Conservation (phyloP, 1,140 invertebrate genomes). For the Drosophila setifemur region DNA sequence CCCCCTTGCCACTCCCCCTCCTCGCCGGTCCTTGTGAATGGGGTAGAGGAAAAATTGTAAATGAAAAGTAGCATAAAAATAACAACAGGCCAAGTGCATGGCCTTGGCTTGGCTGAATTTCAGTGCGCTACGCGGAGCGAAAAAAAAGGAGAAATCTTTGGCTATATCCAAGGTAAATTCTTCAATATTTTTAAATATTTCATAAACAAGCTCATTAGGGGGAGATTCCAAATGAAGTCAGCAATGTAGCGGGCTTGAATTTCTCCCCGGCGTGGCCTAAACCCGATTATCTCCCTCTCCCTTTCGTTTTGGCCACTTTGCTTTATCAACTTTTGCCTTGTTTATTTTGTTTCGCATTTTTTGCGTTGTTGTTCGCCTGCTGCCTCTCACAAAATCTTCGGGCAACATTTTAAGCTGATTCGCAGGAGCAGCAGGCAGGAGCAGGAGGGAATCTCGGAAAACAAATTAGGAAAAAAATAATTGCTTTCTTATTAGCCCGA, state of each 20-base stretch:
- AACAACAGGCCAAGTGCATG: slow-evolving; percentile 19
- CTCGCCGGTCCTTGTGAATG: too few relatives aligned
- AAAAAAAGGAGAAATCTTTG: not conserved
- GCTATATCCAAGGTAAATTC: too few relatives aligned
- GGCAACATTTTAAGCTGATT: slow-evolving; percentile 67
- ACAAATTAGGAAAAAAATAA: slow-evolving; percentile 70
- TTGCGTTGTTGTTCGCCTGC: slow-evolving; percentile 35
- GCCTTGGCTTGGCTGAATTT: slow-evolving; percentile 50
- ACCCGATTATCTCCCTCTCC: slow-evolving; percentile 16
- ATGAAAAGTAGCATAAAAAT: slow-evolving; percentile 52
- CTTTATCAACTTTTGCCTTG: slow-evolving; percentile 59
- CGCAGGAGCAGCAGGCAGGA: not conserved
- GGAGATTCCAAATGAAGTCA: not conserved
- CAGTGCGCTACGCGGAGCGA: slow-evolving; percentile 16
- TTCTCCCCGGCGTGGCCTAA: not conserved
- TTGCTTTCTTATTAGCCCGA: slow-evolving; percentile 60
- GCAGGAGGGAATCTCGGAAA: slow-evolving; percentile 29
- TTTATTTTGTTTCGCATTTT: slow-evolving; percentile 42
- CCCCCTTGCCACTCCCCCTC: not conserved
- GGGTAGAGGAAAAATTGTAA: slow-evolving; percentile 32
- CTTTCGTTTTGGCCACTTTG: slow-evolving; percentile 49
- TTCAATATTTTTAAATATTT: not conserved
- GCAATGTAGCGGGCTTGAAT: slow-evolving; percentile 5
- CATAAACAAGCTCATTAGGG: not conserved
- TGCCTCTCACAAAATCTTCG: slow-evolving; percentile 5